Evolutionary conservation across 2,797 vertebrate genomes (phyloP).

Genomic region (Zalophus californianus): DNA sequence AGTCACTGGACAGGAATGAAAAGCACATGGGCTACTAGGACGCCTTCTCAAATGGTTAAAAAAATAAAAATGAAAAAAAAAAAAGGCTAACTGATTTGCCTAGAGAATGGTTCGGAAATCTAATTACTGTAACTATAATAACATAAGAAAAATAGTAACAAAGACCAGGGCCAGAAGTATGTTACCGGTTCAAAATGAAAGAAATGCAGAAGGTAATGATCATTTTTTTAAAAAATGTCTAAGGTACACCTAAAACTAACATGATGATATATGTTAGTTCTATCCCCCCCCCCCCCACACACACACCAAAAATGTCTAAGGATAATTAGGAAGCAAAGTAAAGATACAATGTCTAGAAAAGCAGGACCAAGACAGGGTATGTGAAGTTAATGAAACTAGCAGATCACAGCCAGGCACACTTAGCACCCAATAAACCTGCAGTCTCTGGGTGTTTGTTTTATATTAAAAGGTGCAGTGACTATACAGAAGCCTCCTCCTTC

Average conservation of each 20-base stretch:
- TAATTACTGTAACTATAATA: constrained; percentile 27
- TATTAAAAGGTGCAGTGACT: constrained; percentile 53
- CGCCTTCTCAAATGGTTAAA: neutral
- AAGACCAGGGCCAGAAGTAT: neutral
- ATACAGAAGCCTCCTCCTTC: neutral
- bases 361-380: neutral
- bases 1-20: neutral
- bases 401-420: constrained; percentile 47
- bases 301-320: neutral
- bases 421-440: constrained; percentile 67
- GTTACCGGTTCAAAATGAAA: neutral
- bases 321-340: constrained; percentile 28
- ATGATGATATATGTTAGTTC: neutral
- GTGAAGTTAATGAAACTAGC: constrained; percentile 38
- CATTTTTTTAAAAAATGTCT: neutral
- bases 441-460: constrained; percentile 19
- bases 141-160: constrained; percentile 40
- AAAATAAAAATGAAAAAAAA: neutral
- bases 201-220: constrained; percentile 29
- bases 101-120: constrained; percentile 8
- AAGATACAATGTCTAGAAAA: constrained; percentile 26
- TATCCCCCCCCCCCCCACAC: neutral
- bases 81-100: neutral
- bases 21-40: neutral
- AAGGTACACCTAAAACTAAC: neutral